A percentile compares a stretch with the other conserved stretches of the same genome.
phyloP scores from a whole-genome alignment of 1,140 invertebrate species.

The Pemphigus obesinymphae region DNA sequence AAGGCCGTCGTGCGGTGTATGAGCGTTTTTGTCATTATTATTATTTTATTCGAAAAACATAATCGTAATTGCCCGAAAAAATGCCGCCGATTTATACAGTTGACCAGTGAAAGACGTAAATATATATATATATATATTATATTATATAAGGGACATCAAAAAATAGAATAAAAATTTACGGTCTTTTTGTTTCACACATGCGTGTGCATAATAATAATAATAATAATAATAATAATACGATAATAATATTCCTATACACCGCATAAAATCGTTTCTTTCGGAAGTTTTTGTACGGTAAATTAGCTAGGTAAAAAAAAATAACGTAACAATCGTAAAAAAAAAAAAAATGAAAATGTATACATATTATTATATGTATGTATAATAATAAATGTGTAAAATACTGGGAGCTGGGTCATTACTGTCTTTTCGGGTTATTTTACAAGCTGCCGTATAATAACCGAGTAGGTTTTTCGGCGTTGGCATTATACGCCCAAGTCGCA shows the following conservation, averaged over 20 bases:
- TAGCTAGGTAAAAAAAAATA: constrained; percentile 20
- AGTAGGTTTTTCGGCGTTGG: constrained; percentile 26
- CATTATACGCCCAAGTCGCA: constrained; percentile 29
- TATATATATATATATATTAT: too few species aligned
- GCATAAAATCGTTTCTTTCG: constrained; percentile 25
- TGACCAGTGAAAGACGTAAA: background rate
- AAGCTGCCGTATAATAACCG: constrained; percentile 39
- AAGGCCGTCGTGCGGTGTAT: background rate
- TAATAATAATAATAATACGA: background rate
- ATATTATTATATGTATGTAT: background rate
- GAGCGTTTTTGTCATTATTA: background rate
- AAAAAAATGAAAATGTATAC: background rate
- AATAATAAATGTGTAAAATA: constrained; percentile 33
- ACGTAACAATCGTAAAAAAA: constrained; percentile 36
- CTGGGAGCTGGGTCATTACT: constrained; percentile 37
- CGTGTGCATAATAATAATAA: background rate
- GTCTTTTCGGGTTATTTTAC: constrained; percentile 42
- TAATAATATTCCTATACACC: background rate
- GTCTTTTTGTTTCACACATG: constrained; percentile 7
- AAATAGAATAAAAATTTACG: background rate
- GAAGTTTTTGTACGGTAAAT: constrained; percentile 30
- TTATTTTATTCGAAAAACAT: background rate
- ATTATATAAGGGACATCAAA: background rate
- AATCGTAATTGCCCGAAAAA: background rate
- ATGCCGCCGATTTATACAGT: background rate